Conservation (phyloP, 2,797 vertebrate genomes). For the Galago senegalensis region DNA sequence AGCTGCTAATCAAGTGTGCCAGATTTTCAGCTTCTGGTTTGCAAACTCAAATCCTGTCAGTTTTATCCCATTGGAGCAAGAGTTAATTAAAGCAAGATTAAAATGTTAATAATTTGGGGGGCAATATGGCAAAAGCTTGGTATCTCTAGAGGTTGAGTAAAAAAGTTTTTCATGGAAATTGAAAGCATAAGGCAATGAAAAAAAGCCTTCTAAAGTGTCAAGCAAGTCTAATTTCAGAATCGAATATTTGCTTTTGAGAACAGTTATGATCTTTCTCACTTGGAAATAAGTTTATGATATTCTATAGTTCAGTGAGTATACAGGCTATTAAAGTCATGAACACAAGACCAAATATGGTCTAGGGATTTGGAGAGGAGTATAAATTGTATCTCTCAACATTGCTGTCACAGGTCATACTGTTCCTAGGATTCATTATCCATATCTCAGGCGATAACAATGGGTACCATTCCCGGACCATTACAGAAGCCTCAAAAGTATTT, state of each 20-base stretch:
- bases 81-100: constrained; percentile 85
- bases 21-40: constrained; percentile 73
- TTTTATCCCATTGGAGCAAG: constrained; percentile 75
- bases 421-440: neutral
- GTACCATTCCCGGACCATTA: neutral
- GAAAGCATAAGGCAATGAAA: constrained; percentile 67
- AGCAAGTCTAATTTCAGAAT: constrained; percentile 69
- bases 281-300: constrained; percentile 72
- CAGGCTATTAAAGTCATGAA: constrained; percentile 60
- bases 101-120: constrained; percentile 82
- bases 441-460: neutral
- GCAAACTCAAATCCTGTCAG: constrained; percentile 73
- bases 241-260: constrained; percentile 79
- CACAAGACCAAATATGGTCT: neutral
- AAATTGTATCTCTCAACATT: neutral
- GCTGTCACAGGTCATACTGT: neutral
- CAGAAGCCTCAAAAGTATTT: neutral
- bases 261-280: constrained; percentile 71
- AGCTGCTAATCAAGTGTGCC: constrained; percentile 68
- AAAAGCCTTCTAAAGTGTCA: constrained; percentile 71
- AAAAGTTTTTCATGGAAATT: constrained; percentile 73
- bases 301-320: constrained; percentile 22
- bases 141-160: constrained; percentile 65
- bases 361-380: neutral
- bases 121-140: constrained; percentile 72